These are phyloP conservation scores for Caenorhabditis virilis DNA, from an alignment of 2,888 invertebrate species.

Conservation along the genomic window DNA sequence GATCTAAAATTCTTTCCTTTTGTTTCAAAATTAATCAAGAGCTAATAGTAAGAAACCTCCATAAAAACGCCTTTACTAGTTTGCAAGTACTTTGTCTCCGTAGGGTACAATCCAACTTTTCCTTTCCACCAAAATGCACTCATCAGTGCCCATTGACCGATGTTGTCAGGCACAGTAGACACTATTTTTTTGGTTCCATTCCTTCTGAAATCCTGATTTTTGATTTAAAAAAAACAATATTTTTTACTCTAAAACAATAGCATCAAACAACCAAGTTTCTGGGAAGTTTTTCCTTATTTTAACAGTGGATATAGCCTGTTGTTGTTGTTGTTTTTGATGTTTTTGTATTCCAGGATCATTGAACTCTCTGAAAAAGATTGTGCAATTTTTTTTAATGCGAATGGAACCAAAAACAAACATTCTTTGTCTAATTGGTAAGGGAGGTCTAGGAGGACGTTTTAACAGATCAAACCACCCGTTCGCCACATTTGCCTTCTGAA, in stretches of 20 bases:
- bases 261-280: slow-evolving; percentile 66
- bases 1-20: slow-evolving; percentile 40
- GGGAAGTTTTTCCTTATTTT: slow-evolving; percentile 53
- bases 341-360: slow-evolving; percentile 17
- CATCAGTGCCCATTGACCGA: slow-evolving; percentile 41
- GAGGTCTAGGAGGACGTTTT: too few species aligned
- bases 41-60: slow-evolving; percentile 26
- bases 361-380: slow-evolving; percentile 21
- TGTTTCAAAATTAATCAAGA: background rate
- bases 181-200: slow-evolving; percentile 30
- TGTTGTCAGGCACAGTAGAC: slow-evolving; percentile 30
- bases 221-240: background rate
- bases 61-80: slow-evolving; percentile 41
- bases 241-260: slow-evolving; percentile 47
- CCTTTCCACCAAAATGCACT: slow-evolving; percentile 40
- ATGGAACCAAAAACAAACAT: background rate
- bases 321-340: too few species aligned
- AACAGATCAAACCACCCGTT: too few species aligned
- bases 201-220: slow-evolving; percentile 14
- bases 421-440: too few species aligned
- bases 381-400: background rate
- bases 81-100: slow-evolving; percentile 19
- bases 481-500: too few species aligned
- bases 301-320: too few species aligned
- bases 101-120: slow-evolving; percentile 29